Percentiles rank a stretch among this genome's conserved stretches.
Evolutionary conservation across 2,113 vertebrate species (phyloP).

Genomic region (Ariopsis seemanni): DNA sequence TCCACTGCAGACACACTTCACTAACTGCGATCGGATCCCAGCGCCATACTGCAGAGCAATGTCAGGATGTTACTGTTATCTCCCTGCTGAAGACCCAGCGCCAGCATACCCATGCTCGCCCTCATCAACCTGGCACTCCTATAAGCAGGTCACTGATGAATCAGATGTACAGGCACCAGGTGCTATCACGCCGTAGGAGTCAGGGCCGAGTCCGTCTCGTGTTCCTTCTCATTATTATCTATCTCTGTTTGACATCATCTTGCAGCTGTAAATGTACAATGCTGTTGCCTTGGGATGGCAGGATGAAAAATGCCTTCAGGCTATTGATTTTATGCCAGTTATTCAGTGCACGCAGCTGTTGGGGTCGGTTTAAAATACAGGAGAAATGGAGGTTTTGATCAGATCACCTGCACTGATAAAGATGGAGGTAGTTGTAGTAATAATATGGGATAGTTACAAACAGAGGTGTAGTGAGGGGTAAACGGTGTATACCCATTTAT

Average conservation of each 20-base stretch:
- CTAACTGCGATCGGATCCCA: background rate
- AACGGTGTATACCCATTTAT: too few relatives aligned
- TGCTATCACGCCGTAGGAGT: conserved; percentile 35
- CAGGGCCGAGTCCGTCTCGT: conserved; percentile 13
- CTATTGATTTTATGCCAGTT: conserved; percentile 16
- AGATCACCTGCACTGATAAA: background rate
- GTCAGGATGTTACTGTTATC: background rate
- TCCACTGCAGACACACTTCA: background rate
- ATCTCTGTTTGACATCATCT: conserved; percentile 7
- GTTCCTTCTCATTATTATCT: conserved; percentile 16
- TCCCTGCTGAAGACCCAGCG: background rate
- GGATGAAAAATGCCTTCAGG: conserved; percentile 2
- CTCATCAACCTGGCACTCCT: conserved; percentile 4
- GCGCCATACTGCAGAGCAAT: background rate
- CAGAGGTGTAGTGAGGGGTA: too few relatives aligned
- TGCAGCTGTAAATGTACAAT: conserved; percentile 11
- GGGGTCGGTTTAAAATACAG: background rate
- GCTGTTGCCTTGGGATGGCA: conserved; percentile 44
- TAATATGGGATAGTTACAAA: too few relatives aligned
- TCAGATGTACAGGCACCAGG: conserved; percentile 18
- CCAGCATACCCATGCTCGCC: background rate
- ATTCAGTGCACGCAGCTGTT: background rate
- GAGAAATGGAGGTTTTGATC: background rate
- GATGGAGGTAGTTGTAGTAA: background rate
- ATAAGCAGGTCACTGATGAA: conserved; percentile 30